These are phyloP conservation scores for Drosophila greeni DNA, from an alignment of 2,888 invertebrate genomes.

Conservation along the genomic window DNA sequence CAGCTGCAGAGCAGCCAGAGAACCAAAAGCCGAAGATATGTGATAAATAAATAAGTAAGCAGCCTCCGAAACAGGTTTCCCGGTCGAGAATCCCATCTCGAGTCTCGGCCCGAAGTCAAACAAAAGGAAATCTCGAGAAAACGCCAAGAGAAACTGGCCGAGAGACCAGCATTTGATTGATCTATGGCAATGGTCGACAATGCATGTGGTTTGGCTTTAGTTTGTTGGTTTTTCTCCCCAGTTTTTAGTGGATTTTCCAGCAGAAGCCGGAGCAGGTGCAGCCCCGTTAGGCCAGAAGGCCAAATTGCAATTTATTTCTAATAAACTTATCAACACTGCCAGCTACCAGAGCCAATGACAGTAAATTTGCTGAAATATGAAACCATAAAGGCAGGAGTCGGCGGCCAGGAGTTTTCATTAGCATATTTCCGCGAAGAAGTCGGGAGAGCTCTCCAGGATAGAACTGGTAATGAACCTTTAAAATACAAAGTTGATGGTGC, in stretches of 20 bases:
- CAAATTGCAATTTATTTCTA: constrained; percentile 74
- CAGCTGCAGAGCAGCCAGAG: constrained; percentile 4
- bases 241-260: constrained; percentile 32
- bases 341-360: constrained; percentile 62
- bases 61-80: constrained; percentile 33
- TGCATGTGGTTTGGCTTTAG: constrained; percentile 50
- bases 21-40: constrained; percentile 50
- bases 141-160: constrained; percentile 36
- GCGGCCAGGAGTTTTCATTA: constrained; percentile 66
- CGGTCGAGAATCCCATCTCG: constrained; percentile 70
- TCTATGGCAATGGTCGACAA: constrained; percentile 67
- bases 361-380: constrained; percentile 73
- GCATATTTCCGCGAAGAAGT: constrained; percentile 53
- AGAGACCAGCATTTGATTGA: constrained; percentile 63
- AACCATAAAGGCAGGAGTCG: constrained; percentile 61
- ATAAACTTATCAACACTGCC: constrained; percentile 71
- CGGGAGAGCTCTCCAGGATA: background rate
- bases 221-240: constrained; percentile 7
- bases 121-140: constrained; percentile 59
- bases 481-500: constrained; percentile 67
- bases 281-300: constrained; percentile 60
- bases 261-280: constrained; percentile 45
- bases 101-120: constrained; percentile 54
- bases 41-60: constrained; percentile 71
- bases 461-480: constrained; percentile 57